Conservation (phyloP, 2,797 vertebrate genomes). For the Parauchenoglanis punctatus region DNA sequence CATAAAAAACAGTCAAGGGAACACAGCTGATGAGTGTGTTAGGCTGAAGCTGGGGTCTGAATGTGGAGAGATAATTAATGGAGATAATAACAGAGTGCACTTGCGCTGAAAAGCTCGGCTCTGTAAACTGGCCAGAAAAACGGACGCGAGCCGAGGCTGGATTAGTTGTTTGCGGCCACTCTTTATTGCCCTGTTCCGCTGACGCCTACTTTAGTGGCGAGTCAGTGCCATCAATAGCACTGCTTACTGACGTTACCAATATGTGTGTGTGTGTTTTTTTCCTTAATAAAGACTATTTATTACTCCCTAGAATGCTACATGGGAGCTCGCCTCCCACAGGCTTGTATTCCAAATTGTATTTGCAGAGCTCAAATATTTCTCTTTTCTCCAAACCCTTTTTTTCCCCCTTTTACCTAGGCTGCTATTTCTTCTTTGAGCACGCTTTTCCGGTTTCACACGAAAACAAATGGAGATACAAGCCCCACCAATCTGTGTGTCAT, state of each 20-base stretch:
- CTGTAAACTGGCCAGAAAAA: slow-evolving; percentile 73
- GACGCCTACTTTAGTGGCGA: slow-evolving; percentile 65
- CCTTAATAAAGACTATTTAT: slow-evolving; percentile 76
- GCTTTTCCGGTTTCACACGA: neutral
- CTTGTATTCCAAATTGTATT: slow-evolving; percentile 63
- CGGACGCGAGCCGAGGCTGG: slow-evolving; percentile 65
- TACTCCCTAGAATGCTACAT: slow-evolving; percentile 54
- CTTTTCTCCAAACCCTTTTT: slow-evolving; percentile 3
- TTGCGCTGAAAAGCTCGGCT: slow-evolving; percentile 34
- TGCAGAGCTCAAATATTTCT: slow-evolving; percentile 42
- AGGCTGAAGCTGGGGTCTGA: slow-evolving; percentile 56
- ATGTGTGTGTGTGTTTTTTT: slow-evolving; percentile 51
- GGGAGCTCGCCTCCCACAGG: slow-evolving; percentile 60
- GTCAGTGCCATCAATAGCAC: slow-evolving; percentile 67
- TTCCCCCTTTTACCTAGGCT: neutral
- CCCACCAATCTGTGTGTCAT: neutral
- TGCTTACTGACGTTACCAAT: slow-evolving; percentile 58
- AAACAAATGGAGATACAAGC: neutral
- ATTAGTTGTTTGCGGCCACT: slow-evolving; percentile 57
- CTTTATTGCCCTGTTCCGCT: slow-evolving; percentile 71
- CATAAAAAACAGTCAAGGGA: slow-evolving; percentile 25
- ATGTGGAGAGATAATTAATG: slow-evolving; percentile 69
- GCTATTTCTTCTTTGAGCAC: neutral
- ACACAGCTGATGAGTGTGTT: slow-evolving; percentile 42
- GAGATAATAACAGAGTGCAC: slow-evolving; percentile 64